These are phyloP conservation scores for Triplophysa bombifrons DNA, from an alignment of 2,797 vertebrate genomes.

Conservation along the genomic window DNA sequence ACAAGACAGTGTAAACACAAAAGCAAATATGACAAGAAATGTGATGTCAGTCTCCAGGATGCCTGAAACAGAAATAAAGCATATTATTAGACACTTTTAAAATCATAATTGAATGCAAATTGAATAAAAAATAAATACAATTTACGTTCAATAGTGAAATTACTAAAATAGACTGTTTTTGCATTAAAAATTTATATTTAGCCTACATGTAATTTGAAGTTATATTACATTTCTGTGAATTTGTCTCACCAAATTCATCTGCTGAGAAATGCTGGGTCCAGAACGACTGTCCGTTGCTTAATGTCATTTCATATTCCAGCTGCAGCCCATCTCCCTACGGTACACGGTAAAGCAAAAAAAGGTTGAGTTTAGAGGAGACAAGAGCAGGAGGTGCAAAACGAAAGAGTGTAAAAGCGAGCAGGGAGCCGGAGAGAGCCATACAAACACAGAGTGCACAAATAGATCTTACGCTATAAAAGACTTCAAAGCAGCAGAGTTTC, in stretches of 20 bases:
- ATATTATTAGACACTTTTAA: not conserved
- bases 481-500: slow-evolving; percentile 74
- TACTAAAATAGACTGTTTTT: not conserved
- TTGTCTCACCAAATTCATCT: slow-evolving; percentile 88
- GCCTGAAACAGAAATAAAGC: slow-evolving; percentile 68
- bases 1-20: slow-evolving; percentile 88
- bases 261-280: slow-evolving; percentile 94
- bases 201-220: not conserved
- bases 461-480: slow-evolving; percentile 72
- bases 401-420: slow-evolving; percentile 1
- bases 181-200: too few relatives aligned
- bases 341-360: slow-evolving; percentile 12
- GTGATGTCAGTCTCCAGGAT: slow-evolving; percentile 94
- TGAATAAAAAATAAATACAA: not conserved
- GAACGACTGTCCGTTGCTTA: slow-evolving; percentile 93
- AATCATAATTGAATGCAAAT: not conserved
- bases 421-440: slow-evolving; percentile 51
- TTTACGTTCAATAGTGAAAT: not conserved
- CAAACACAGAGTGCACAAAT: slow-evolving; percentile 63
- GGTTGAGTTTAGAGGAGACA: not conserved
- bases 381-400: slow-evolving; percentile 2
- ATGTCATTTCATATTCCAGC: slow-evolving; percentile 92
- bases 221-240: not conserved
- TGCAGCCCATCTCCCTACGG: slow-evolving; percentile 86
- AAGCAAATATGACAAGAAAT: slow-evolving; percentile 87